Evolutionary conservation across 2,113 vertebrate species (phyloP).

Genomic region (Bucco capensis): DNA sequence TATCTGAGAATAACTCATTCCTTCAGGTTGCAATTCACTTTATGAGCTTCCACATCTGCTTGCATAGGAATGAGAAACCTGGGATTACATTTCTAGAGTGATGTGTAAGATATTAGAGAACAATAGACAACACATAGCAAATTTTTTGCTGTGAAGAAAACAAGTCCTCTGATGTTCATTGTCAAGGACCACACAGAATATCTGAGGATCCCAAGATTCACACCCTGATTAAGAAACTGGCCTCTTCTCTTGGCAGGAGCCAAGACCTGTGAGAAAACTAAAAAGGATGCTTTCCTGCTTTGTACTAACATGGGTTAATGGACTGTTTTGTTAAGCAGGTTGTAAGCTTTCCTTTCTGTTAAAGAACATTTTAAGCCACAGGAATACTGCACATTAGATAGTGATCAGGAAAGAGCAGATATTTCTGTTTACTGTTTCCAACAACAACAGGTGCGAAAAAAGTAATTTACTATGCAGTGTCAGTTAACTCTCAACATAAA

Average conservation of each 20-base stretch:
- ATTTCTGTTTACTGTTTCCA: background rate
- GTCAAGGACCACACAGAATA: background rate
- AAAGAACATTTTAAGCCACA: background rate
- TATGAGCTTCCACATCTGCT: constrained; percentile 61
- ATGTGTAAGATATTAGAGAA: constrained; percentile 52
- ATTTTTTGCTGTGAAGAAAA: constrained; percentile 45
- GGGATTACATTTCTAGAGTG: constrained; percentile 47
- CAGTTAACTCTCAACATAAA: background rate
- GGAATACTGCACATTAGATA: background rate
- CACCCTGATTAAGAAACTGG: background rate
- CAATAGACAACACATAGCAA: constrained; percentile 33
- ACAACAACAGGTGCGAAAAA: background rate
- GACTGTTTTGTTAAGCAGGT: background rate
- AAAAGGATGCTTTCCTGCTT: background rate
- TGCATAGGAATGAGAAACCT: constrained; percentile 61
- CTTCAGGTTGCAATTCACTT: constrained; percentile 65
- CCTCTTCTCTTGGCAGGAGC: background rate
- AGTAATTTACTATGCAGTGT: background rate
- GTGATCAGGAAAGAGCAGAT: background rate
- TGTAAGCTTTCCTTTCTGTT: background rate
- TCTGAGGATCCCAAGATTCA: background rate
- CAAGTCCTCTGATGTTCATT: background rate
- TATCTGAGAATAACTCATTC: constrained; percentile 20
- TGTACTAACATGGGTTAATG: background rate
- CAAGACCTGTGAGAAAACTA: background rate